These are phyloP conservation scores for Caenorhabditis sinica DNA, from an alignment of 2,888 invertebrate genomes.

Conservation along the genomic window DNA sequence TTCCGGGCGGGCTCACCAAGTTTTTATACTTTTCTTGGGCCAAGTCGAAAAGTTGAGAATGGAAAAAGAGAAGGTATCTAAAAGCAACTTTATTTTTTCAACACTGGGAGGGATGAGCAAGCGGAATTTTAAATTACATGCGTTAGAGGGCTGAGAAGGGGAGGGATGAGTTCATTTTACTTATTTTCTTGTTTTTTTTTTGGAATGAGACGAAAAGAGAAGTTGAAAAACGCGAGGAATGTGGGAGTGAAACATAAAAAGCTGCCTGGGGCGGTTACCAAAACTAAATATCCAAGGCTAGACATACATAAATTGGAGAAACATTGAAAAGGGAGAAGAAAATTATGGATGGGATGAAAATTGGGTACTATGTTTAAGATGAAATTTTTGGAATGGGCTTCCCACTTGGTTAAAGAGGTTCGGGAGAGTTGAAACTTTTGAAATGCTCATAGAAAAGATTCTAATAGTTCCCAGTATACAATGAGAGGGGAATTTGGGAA, in stretches of 20 bases:
- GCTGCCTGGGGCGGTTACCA: background rate
- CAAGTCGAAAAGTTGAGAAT: background rate
- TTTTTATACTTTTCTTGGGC: conserved; percentile 5
- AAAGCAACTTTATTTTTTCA: background rate
- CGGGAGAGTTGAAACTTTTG: no score
- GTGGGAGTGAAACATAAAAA: background rate
- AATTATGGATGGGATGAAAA: no score
- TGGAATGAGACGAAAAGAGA: background rate
- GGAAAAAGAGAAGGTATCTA: background rate
- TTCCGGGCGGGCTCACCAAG: background rate
- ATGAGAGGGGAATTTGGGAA: no score
- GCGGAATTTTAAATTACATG: background rate
- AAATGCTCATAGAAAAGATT: no score
- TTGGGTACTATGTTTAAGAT: background rate
- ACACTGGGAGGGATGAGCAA: background rate
- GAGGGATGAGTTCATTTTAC: background rate
- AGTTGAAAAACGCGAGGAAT: background rate
- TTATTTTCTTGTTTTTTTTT: no score
- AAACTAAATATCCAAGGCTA: background rate
- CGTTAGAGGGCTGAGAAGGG: background rate
- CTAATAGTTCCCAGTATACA: no score
- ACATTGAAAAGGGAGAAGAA: no score
- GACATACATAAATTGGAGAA: no score
- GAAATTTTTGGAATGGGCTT: background rate
- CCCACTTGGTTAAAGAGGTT: background rate